Evolutionary conservation across 2,113 vertebrate species (phyloP).

Genomic region (Deroptyus accipitrinus): DNA sequence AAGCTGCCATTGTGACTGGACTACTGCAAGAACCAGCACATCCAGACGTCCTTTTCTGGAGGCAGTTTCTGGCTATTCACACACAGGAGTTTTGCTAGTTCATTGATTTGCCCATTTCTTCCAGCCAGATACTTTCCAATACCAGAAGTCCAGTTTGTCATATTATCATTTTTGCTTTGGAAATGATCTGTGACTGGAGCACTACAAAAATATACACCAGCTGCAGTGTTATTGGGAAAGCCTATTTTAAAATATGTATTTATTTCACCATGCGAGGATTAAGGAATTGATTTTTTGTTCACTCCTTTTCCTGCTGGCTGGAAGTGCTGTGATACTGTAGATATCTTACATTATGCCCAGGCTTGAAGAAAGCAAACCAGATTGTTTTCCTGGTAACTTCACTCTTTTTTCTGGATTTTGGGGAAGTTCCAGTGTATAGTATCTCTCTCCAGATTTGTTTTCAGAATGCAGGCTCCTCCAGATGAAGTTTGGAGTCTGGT

Average conservation of each 20-base stretch:
- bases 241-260: neutral
- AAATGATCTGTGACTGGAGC: conserved; percentile 60
- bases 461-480: neutral
- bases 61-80: neutral
- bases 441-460: conserved; percentile 9
- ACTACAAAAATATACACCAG: neutral
- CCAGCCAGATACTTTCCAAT: conserved; percentile 39
- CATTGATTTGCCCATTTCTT: conserved; percentile 63
- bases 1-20: conserved; percentile 8
- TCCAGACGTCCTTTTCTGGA: neutral
- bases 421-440: neutral
- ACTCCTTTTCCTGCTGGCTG: neutral
- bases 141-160: conserved; percentile 63
- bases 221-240: neutral
- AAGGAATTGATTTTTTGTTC: neutral
- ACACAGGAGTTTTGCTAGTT: conserved; percentile 19
- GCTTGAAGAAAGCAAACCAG: neutral
- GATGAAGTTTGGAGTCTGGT: neutral
- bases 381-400: neutral
- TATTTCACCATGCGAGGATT: neutral
- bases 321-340: neutral
- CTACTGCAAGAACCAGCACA: neutral
- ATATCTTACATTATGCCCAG: neutral
- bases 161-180: conserved; percentile 46
- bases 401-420: neutral